Conservation (phyloP, 2,888 invertebrate genomes). For the Euzophera pinguis region DNA sequence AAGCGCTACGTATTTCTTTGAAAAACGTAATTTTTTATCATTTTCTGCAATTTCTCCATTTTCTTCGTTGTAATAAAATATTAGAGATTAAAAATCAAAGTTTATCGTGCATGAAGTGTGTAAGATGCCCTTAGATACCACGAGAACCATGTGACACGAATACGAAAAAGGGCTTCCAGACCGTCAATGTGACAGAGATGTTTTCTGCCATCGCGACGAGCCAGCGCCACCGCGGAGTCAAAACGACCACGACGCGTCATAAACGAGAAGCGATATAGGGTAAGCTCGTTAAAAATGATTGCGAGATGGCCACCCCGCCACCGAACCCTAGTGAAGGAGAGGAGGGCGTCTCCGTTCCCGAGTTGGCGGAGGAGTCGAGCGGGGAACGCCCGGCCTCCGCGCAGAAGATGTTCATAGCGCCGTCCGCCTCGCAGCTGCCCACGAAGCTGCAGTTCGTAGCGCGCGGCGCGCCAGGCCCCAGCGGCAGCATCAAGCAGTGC, state of each 20-base stretch:
- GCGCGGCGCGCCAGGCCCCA: conserved; percentile 67
- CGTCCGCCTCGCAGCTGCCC: conserved; percentile 67
- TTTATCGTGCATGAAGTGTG: conserved; percentile 34
- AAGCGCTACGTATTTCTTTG: conserved; percentile 77
- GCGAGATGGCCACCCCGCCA: conserved; percentile 79
- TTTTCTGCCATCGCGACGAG: conserved; percentile 76
- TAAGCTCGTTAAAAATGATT: conserved; percentile 75
- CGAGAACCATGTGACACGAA: conserved; percentile 79
- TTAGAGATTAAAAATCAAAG: conserved; percentile 33
- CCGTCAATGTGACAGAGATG: conserved; percentile 80
- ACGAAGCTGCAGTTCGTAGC: conserved; percentile 70
- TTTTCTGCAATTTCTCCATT: conserved; percentile 46
- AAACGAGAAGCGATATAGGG: conserved; percentile 66
- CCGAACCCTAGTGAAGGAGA: conserved; percentile 76
- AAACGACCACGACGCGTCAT: conserved; percentile 61
- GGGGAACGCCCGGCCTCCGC: conserved; percentile 71
- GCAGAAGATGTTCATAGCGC: conserved; percentile 75
- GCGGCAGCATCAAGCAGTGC: conserved; percentile 69
- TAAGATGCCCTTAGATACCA: conserved; percentile 56
- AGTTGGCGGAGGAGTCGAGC: conserved; percentile 67
- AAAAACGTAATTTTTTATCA: conserved; percentile 59
- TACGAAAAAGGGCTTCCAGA: conserved; percentile 78
- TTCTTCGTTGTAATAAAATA: conserved; percentile 48
- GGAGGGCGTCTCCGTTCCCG: conserved; percentile 69
- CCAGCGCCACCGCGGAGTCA: conserved; percentile 62